Conservation (phyloP, 2,888 invertebrate genomes). For the Eucera pruinosa region DNA sequence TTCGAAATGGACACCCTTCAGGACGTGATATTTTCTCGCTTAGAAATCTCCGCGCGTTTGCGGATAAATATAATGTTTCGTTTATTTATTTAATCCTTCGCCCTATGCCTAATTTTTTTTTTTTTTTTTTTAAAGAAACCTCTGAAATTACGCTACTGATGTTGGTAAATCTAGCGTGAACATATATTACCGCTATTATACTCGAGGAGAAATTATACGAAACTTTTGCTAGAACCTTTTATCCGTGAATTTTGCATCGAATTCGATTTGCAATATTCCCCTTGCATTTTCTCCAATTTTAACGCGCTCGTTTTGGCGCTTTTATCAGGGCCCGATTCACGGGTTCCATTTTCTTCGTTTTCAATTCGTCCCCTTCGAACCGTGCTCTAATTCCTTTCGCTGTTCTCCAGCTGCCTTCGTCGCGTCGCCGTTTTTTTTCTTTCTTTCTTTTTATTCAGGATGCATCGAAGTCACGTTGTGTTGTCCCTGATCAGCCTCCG, state of each 20-base stretch:
- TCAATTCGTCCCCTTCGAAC: slow-evolving; percentile 29
- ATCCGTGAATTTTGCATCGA: not conserved
- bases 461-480: slow-evolving; percentile 15
- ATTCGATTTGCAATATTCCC: too few species aligned
- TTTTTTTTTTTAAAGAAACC: too few species aligned
- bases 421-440: slow-evolving; percentile 2
- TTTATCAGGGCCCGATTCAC: slow-evolving; percentile 13
- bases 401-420: slow-evolving; percentile 18
- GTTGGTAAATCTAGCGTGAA: too few species aligned
- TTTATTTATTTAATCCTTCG: too few species aligned
- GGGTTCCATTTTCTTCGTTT: slow-evolving; percentile 25
- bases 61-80: too few species aligned
- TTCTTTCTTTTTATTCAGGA: too few species aligned
- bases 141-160: too few species aligned
- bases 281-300: not conserved
- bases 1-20: slow-evolving; percentile 24
- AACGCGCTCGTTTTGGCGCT: slow-evolving; percentile 6
- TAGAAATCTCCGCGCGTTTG: slow-evolving; percentile 19
- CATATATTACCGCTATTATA: not conserved
- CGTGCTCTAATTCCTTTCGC: slow-evolving; percentile 48
- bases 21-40: slow-evolving; percentile 10
- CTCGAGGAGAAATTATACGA: not conserved
- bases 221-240: not conserved
- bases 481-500: slow-evolving; percentile 16
- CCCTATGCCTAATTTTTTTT: too few species aligned